phyloP scores from a whole-genome alignment of 2,888 invertebrate species.

The Homarus gammarus region DNA sequence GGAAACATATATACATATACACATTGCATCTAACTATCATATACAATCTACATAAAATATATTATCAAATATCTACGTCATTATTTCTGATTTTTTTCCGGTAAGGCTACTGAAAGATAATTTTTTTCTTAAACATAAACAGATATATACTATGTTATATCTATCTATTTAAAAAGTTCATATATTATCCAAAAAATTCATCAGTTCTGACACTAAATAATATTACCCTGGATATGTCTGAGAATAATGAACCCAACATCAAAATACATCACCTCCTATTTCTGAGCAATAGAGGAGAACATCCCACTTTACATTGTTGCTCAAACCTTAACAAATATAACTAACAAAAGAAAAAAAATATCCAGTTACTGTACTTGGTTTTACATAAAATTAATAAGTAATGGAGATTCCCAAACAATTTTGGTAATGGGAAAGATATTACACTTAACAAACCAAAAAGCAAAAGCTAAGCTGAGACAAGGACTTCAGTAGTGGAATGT shows the following conservation, averaged over 20 bases:
- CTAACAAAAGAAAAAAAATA: no score
- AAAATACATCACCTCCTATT: background rate
- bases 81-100: background rate
- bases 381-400: no score
- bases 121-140: background rate
- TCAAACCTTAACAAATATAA: no score
- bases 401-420: no score
- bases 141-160: background rate
- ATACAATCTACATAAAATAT: slow-evolving; percentile 1
- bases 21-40: background rate
- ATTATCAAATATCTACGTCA: background rate
- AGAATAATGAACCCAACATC: background rate
- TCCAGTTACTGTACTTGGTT: no score
- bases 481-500: background rate
- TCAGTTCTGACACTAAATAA: background rate
- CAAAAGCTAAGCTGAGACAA: no score
- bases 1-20: background rate
- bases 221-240: background rate
- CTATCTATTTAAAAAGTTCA: background rate
- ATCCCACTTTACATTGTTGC: background rate
- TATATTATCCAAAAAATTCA: background rate
- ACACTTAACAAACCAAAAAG: no score
- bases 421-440: no score
- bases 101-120: background rate
- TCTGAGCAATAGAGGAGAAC: background rate